Base-by-base conservation (phyloP, 2,113 vertebrate genomes). In the Gavia stellata region DNA sequence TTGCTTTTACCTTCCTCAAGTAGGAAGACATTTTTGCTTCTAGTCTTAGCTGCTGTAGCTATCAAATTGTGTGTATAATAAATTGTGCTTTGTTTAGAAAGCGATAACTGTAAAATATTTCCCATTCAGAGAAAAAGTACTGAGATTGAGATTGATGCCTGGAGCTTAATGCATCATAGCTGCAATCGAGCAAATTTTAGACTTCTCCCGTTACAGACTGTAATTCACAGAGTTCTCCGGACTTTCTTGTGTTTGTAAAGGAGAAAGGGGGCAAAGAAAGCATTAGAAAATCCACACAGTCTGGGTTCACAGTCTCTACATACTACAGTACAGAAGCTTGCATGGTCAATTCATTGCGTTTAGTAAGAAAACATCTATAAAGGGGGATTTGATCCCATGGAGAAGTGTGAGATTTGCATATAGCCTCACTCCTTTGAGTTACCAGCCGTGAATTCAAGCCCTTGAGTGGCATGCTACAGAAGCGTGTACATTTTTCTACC, bases 21-120 rank as follows among this genome's bases (percentile, higher is more conserved):
- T 45, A 72, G 65, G 73, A 81, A 91, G 73, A 56, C 31, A 45
- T 75, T 87, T 75, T 92, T 91, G 7, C 81, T 75, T 87, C 73
- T 68, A 50, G 45, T 66, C 58, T 70, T 66, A 72, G 62, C 66
- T 94, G 78, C 66, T 2, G 0, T 61, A 75, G 77, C 72, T 95
- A 58, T 94, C 78, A 89, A 89, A 81, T 77, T 73, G 49, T 87
- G 65, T 81, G 29, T 65, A 56, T 95, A 95, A 96, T 95, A 94
- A 95, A 95, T 95, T 90, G 73, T 84, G 70, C 73, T 92, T 95
- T 95, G 73, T 94, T 96, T 94, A 84, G 91, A 81, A 77, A 84
- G 65, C 0, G 1, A 14, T 97, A 97, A 73, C 52, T 92, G 52
- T 88, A 87, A 97, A 94, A 85, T 92, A 95, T 45, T 90, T 73